These are phyloP conservation scores for Notarius quadriscutis DNA, from an alignment of 2,113 vertebrate species.

Conservation along the genomic window DNA sequence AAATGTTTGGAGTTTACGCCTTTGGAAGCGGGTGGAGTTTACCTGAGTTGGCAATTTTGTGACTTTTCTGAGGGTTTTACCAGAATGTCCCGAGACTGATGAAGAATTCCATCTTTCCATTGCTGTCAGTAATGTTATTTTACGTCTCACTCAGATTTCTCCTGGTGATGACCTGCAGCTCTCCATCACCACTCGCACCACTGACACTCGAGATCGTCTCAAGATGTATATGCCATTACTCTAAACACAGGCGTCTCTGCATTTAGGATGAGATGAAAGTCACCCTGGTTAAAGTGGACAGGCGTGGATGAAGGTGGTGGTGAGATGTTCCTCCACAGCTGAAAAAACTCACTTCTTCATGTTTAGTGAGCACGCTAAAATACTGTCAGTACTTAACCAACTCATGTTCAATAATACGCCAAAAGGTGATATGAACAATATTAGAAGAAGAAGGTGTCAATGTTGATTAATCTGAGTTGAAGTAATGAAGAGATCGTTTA, in stretches of 20 bases:
- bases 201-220: background rate
- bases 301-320: background rate
- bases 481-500: background rate
- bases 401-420: too few relatives aligned
- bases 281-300: background rate
- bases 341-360: too few relatives aligned
- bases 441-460: too few relatives aligned
- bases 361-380: too few relatives aligned
- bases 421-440: too few relatives aligned
- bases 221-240: background rate
- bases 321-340: too few relatives aligned
- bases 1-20: background rate
- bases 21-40: background rate
- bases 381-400: too few relatives aligned
- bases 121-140: background rate
- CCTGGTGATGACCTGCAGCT: background rate
- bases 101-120: background rate
- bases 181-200: background rate
- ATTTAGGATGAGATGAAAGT: background rate
- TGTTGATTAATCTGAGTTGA: background rate
- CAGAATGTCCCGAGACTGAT: background rate
- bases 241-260: background rate
- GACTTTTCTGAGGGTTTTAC: background rate
- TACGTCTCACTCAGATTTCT: background rate
- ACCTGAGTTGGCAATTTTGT: background rate